Evolutionary conservation across 2,888 invertebrate genomes (phyloP).

Genomic region (Brenthis hecate): DNA sequence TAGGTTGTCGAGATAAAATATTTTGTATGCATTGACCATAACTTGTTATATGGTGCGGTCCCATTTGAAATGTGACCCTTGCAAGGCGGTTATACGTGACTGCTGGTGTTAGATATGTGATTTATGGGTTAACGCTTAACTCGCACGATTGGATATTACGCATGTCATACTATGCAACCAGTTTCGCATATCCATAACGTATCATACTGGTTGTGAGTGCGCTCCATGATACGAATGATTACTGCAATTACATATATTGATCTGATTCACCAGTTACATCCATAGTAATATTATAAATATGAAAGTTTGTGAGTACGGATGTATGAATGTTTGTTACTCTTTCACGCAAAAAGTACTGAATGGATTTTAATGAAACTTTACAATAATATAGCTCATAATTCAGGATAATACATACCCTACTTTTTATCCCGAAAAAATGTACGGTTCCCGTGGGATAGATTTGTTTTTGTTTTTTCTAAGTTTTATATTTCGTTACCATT

Average conservation of each 20-base stretch:
- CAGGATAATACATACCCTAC: too few species aligned
- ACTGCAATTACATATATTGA: constrained; percentile 44
- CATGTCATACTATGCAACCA: constrained; percentile 50
- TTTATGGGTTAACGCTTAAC: constrained; percentile 42
- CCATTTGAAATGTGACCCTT: constrained; percentile 16
- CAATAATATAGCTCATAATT: too few species aligned
- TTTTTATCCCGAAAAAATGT: too few species aligned
- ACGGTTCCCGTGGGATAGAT: too few species aligned
- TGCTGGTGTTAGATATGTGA: constrained; percentile 31
- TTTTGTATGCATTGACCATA: constrained; percentile 12
- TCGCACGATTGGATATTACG: constrained; percentile 62
- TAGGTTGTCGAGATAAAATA: constrained; percentile 17
- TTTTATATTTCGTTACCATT: background rate
- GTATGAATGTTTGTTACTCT: too few species aligned
- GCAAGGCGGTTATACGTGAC: constrained; percentile 35
- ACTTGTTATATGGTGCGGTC: constrained; percentile 18
- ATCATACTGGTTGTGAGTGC: constrained; percentile 24
- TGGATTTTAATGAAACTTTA: too few species aligned
- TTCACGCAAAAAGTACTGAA: too few species aligned
- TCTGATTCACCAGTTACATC: constrained; percentile 24
- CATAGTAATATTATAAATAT: too few species aligned
- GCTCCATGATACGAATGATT: constrained; percentile 24
- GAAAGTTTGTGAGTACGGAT: too few species aligned
- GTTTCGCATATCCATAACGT: constrained; percentile 46
- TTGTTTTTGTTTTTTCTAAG: too few species aligned